Evolutionary conservation across 2,797 vertebrate species (phyloP).

Genomic region (Anguilla megastoma): DNA sequence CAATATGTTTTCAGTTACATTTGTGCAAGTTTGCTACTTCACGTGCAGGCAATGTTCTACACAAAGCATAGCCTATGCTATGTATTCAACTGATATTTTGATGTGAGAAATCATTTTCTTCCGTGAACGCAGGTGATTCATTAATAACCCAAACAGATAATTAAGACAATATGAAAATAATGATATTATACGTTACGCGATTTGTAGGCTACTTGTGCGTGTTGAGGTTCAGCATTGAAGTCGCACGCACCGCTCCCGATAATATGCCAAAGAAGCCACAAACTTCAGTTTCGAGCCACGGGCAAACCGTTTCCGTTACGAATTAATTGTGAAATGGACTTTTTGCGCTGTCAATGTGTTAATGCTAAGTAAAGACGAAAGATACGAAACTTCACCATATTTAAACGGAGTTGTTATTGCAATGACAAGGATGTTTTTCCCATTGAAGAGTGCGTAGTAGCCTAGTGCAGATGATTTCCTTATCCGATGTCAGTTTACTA

Average conservation of each 20-base stretch:
- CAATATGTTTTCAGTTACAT: not conserved
- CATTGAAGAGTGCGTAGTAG: not conserved
- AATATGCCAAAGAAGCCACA: not conserved
- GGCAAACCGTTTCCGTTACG: not conserved
- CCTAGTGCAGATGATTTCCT: not conserved
- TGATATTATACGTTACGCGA: not conserved
- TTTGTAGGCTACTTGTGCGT: not conserved
- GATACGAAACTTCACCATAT: not conserved
- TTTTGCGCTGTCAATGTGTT: not conserved
- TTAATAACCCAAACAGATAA: not conserved
- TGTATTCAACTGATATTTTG: not conserved
- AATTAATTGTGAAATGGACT: not conserved
- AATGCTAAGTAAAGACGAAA: not conserved
- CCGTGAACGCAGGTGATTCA: not conserved
- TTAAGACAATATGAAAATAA: not conserved
- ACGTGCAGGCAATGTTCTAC: not conserved
- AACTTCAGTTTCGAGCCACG: not conserved
- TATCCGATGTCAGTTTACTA: not conserved
- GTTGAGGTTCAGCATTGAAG: not conserved
- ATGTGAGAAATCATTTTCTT: not conserved
- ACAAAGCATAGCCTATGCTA: not conserved
- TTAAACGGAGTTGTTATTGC: not conserved
- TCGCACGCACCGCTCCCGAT: not conserved
- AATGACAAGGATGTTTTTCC: not conserved
- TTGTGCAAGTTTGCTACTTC: not conserved